Percentiles rank a stretch among this genome's conserved stretches.
Evolutionary conservation across 2,888 invertebrate species (phyloP).

Genomic region (Leptothorax acervorum): DNA sequence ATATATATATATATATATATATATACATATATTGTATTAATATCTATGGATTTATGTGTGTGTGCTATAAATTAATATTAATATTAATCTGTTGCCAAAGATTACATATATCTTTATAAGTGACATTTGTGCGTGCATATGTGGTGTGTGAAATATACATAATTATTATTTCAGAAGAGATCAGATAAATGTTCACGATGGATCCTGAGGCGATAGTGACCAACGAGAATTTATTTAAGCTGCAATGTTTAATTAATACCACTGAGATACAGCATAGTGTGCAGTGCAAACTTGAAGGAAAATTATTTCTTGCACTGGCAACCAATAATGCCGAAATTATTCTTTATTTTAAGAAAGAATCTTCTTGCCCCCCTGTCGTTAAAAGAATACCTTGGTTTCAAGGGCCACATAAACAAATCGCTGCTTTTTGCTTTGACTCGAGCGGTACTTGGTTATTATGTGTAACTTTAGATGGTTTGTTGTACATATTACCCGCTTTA

Average conservation of each 20-base stretch:
- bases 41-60: neutral
- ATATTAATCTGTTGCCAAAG: neutral
- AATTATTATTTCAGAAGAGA: conserved; percentile 16
- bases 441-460: conserved; percentile 92
- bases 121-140: neutral
- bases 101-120: neutral
- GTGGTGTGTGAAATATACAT: neutral
- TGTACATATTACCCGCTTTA: conserved; percentile 88
- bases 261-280: conserved; percentile 80
- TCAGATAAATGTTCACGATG: neutral
- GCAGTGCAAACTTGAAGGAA: conserved; percentile 78
- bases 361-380: conserved; percentile 75
- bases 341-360: conserved; percentile 80
- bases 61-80: neutral
- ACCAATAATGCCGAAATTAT: conserved; percentile 80
- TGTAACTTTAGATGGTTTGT: conserved; percentile 86
- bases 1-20: no score
- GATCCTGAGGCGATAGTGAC: conserved; percentile 14
- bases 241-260: conserved; percentile 82
- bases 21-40: no score
- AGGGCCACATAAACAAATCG: conserved; percentile 79
- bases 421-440: conserved; percentile 92
- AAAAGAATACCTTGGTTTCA: conserved; percentile 84
- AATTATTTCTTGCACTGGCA: conserved; percentile 81
- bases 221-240: conserved; percentile 79